Evolutionary conservation across 1,140 invertebrate species (phyloP).

Genomic region (Aphidius ervi): DNA sequence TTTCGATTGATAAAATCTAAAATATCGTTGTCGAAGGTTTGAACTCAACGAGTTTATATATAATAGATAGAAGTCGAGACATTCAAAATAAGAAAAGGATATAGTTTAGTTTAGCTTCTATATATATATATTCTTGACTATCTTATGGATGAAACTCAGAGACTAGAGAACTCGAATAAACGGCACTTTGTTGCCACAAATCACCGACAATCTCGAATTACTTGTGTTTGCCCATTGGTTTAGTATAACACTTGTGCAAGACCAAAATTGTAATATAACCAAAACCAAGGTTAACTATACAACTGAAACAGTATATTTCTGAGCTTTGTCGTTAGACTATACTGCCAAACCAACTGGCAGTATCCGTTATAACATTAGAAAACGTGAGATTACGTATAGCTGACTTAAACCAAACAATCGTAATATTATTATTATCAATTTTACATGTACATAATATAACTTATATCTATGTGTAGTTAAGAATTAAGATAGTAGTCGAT

Average conservation of each 20-base stretch:
- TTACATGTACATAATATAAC: neutral
- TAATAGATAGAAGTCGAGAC: neutral
- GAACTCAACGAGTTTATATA: no score
- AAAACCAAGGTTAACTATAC: constrained; percentile 18
- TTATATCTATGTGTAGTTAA: neutral
- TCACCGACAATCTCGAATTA: constrained; percentile 50
- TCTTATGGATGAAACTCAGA: constrained; percentile 20
- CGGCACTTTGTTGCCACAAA: constrained; percentile 37
- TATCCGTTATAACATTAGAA: constrained; percentile 24
- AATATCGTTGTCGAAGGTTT: neutral
- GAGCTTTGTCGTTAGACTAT: neutral
- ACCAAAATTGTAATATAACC: constrained; percentile 22
- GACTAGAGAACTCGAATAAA: constrained; percentile 20
- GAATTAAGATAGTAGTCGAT: no score
- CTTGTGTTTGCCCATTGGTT: constrained; percentile 47
- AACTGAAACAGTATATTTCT: neutral
- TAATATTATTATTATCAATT: constrained; percentile 16
- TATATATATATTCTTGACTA: constrained; percentile 13
- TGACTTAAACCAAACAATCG: constrained; percentile 8
- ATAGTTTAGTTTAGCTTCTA: neutral
- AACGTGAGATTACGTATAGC: constrained; percentile 18
- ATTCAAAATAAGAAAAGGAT: neutral
- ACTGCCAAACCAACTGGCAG: constrained; percentile 20
- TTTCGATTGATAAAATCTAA: neutral
- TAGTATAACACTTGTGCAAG: constrained; percentile 37